A percentile compares a stretch with the other conserved stretches of the same genome.
phyloP scores from a whole-genome alignment of 2,113 vertebrate genomes.

The sheep (Ovis aries) region ARS-UI_Ramb_v3.0 NC_056069.1:46186001-46186500 shows the following conservation, averaged over 20 bases:
- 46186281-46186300: not conserved
- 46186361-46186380: not conserved
- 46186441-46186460: not conserved
- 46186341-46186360: not conserved
- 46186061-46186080: not conserved
- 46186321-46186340: not conserved
- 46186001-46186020: not conserved
- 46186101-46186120: not conserved
- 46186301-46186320: not conserved
- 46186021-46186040: not conserved
- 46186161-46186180: not conserved
- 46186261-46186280: not conserved
- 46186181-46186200: not conserved
- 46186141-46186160: not conserved
- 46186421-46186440: not conserved
- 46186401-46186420: not conserved
- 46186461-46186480: not conserved
- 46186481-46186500: not conserved
- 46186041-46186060: constrained; percentile 12
- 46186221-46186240: not conserved
- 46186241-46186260: not conserved
- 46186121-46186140: not conserved
- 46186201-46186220: not conserved
- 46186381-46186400: not conserved
- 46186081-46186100: not conserved